Evolutionary conservation across 2,113 vertebrate genomes (phyloP).

Genomic region (Siniperca chuatsi): DNA sequence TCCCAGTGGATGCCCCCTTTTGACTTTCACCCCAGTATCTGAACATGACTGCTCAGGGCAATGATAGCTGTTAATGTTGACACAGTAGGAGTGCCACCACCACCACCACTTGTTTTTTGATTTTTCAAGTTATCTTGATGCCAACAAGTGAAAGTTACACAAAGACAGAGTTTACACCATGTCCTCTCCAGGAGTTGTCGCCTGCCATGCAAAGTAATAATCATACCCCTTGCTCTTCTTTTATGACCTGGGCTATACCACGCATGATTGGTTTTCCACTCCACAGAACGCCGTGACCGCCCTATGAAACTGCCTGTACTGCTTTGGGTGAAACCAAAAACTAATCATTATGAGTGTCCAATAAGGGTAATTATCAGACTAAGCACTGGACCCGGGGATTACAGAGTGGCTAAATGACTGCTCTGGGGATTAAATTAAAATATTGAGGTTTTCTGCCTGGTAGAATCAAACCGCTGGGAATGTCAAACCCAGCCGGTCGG

Average conservation of each 20-base stretch:
- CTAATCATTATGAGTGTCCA: constrained; percentile 82
- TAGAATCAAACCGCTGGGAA: constrained; percentile 73
- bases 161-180: constrained; percentile 19
- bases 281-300: constrained; percentile 55
- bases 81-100: constrained; percentile 29
- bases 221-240: constrained; percentile 57
- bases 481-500: constrained; percentile 52
- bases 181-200: constrained; percentile 47
- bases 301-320: constrained; percentile 71
- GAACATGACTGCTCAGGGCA: constrained; percentile 30
- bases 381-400: constrained; percentile 73
- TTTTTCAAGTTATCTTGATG: neutral
- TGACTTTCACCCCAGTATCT: constrained; percentile 27
- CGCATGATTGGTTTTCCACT: constrained; percentile 78
- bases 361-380: constrained; percentile 83
- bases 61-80: constrained; percentile 42
- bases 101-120: constrained; percentile 46
- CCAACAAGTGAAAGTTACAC: constrained; percentile 42
- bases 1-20: constrained; percentile 27
- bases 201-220: constrained; percentile 64
- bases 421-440: constrained; percentile 79
- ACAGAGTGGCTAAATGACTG: constrained; percentile 76
- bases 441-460: constrained; percentile 78
- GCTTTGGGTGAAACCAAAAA: constrained; percentile 78
- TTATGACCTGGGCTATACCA: constrained; percentile 57